Evolutionary conservation across 2,113 vertebrate species (phyloP).

Genomic region (Noctilio leporinus): DNA sequence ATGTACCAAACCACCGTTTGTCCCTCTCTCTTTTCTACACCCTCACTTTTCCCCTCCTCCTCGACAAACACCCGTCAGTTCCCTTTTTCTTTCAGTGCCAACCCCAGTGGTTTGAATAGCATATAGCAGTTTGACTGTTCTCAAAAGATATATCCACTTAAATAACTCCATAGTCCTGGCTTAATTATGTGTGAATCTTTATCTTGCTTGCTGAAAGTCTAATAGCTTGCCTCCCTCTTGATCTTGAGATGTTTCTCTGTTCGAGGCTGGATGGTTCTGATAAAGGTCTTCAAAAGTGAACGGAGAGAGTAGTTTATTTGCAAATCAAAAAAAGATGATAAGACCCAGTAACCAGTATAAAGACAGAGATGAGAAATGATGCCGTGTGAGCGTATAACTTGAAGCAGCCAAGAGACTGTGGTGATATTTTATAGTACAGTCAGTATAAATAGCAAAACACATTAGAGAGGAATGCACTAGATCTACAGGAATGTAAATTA

Average conservation of each 20-base stretch:
- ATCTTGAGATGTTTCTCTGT: conserved; percentile 51
- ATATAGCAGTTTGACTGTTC: conserved; percentile 21
- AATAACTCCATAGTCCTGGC: conserved; percentile 6
- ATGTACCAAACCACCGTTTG: neutral
- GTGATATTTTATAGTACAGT: neutral
- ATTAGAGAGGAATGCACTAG: neutral
- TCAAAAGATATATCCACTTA: conserved; percentile 38
- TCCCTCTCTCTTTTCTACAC: neutral
- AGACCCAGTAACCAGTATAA: neutral
- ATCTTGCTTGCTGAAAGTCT: conserved; percentile 16
- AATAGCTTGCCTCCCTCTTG: conserved; percentile 42
- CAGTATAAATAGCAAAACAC: neutral
- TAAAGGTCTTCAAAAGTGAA: conserved; percentile 45
- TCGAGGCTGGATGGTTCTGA: conserved; percentile 38
- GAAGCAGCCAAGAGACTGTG: neutral
- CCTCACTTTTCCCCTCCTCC: neutral
- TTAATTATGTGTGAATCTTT: conserved; percentile 56
- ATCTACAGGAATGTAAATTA: neutral
- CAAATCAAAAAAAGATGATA: conserved; percentile 49
- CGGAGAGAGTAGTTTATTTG: conserved; percentile 35
- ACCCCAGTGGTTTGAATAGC: neutral
- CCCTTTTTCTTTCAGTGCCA: neutral
- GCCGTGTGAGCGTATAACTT: neutral
- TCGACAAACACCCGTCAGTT: neutral
- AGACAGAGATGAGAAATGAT: conserved; percentile 22